Evolutionary conservation across 1,140 invertebrate species (phyloP).

Genomic region (Pemphigus obesinymphae): DNA sequence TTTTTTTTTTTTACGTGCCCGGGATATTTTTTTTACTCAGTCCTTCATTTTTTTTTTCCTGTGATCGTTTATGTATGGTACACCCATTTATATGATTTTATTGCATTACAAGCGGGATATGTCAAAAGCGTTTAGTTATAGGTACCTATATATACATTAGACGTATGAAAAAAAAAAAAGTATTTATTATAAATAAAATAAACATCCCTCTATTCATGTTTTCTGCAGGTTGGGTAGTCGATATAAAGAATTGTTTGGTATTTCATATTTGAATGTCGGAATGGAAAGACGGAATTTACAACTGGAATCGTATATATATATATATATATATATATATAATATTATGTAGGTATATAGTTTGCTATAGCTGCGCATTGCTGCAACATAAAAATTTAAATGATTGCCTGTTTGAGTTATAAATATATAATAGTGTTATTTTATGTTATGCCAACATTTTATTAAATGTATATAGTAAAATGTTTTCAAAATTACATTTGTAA

Average conservation of each 20-base stretch:
- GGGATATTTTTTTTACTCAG: conserved; percentile 27
- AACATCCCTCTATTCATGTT: background rate
- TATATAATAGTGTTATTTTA: background rate
- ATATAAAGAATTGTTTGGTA: conserved; percentile 12
- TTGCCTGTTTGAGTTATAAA: background rate
- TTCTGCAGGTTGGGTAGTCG: background rate
- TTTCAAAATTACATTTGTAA: background rate
- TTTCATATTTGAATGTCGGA: background rate
- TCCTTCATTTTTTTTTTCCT: conserved; percentile 36
- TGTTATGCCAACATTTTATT: background rate
- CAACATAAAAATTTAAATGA: background rate
- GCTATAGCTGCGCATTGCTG: too few relatives aligned
- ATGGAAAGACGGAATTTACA: conserved; percentile 7
- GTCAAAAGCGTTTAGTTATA: conserved; percentile 27
- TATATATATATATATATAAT: too few relatives aligned
- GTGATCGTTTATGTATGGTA: background rate
- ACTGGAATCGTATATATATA: background rate
- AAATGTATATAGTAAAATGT: background rate
- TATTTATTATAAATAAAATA: background rate
- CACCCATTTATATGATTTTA: conserved; percentile 21
- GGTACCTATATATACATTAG: background rate
- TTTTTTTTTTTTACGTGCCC: conserved; percentile 28
- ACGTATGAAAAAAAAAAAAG: background rate
- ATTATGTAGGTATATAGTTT: too few relatives aligned
- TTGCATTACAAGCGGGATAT: conserved; percentile 2